Conservation (phyloP, 2,797 vertebrate genomes). For the Sebastes nivosus region DNA sequence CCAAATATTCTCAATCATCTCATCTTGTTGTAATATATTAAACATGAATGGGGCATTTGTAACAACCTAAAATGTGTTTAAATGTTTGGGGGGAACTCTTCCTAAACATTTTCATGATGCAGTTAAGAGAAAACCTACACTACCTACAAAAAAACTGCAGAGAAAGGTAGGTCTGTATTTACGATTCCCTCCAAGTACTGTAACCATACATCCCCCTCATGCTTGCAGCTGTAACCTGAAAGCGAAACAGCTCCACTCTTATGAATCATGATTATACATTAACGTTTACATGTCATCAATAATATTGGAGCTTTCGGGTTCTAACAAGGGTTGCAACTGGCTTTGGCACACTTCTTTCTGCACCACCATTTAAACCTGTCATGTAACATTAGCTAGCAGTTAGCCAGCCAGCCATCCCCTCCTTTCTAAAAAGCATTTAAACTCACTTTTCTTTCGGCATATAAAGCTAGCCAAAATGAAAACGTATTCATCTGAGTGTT, state of each 20-base stretch:
- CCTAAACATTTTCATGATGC: not conserved
- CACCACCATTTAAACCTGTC: too few relatives aligned
- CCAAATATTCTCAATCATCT: not conserved
- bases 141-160: not conserved
- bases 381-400: too few relatives aligned
- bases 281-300: not conserved
- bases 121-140: not conserved
- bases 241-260: not conserved
- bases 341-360: too few relatives aligned
- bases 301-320: not conserved
- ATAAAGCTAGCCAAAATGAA: too few relatives aligned
- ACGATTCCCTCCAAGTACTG: conserved; percentile 22
- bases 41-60: not conserved
- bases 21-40: not conserved
- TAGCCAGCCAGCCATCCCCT: too few relatives aligned
- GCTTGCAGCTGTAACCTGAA: not conserved
- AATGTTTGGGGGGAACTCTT: not conserved
- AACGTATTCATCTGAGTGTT: too few relatives aligned
- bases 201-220: not conserved
- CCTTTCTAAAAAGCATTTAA: too few relatives aligned
- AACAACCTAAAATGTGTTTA: not conserved
- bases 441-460: not conserved
- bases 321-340: too few relatives aligned
- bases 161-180: conserved; percentile 11
- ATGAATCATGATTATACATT: not conserved